phyloP scores from a whole-genome alignment of 2,797 vertebrate species.

The Microcaecilia unicolor region DNA sequence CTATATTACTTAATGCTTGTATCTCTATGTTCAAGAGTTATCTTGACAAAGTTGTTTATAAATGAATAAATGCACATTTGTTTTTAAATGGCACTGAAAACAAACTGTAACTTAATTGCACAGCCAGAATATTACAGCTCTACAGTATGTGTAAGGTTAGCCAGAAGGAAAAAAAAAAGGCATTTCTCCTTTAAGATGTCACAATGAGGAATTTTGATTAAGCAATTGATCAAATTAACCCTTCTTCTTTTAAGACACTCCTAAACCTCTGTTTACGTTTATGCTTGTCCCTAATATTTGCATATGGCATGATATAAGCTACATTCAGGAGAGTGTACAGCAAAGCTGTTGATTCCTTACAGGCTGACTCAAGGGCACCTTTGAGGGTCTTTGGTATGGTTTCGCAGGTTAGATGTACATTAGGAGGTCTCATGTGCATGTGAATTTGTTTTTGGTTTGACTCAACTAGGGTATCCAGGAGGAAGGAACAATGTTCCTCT shows the following conservation, averaged over 20 bases:
- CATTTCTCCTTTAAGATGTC: too few species aligned
- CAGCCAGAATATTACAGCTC: neutral
- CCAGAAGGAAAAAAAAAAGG: too few species aligned
- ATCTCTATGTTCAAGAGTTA: too few species aligned
- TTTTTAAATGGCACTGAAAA: neutral
- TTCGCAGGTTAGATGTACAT: constrained; percentile 32
- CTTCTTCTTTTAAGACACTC: constrained; percentile 3
- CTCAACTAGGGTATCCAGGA: constrained; percentile 36
- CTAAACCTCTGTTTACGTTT: neutral
- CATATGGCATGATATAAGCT: constrained; percentile 10
- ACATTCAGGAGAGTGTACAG: constrained; percentile 21
- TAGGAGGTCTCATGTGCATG: constrained; percentile 31
- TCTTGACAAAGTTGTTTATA: too few species aligned
- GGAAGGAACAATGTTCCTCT: constrained; percentile 83
- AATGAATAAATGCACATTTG: too few species aligned
- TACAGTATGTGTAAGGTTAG: neutral
- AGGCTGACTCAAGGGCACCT: constrained; percentile 29
- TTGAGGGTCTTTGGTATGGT: constrained; percentile 38
- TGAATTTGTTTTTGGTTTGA: constrained; percentile 46
- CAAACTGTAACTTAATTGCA: neutral
- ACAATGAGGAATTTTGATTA: fast-evolving
- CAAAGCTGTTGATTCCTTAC: constrained; percentile 28
- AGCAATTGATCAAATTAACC: fast-evolving
- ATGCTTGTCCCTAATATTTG: constrained; percentile 31
- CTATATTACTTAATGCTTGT: too few species aligned